Conservation (phyloP, 2,888 invertebrate genomes). For the Watsonalla binaria region DNA sequence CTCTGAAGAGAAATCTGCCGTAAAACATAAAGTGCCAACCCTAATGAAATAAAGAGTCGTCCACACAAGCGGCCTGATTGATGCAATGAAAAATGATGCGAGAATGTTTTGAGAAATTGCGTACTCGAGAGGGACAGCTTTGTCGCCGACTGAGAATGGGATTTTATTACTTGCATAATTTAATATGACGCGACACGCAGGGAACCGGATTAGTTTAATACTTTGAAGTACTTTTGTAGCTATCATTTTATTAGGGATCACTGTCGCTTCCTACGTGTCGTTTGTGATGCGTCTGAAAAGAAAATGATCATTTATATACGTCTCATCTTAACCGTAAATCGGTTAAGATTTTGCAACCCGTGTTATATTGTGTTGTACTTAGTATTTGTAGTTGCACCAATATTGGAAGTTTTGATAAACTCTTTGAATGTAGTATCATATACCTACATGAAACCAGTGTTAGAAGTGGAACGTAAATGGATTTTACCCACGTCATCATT, state of each 20-base stretch:
- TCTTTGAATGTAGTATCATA: no score
- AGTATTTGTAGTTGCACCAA: no score
- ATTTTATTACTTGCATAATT: constrained; percentile 75
- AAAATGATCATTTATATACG: constrained; percentile 57
- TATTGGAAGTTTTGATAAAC: no score
- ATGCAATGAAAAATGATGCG: constrained; percentile 77
- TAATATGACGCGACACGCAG: constrained; percentile 45
- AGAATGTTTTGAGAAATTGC: constrained; percentile 75
- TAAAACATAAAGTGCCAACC: constrained; percentile 38
- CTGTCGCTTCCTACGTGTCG: constrained; percentile 33
- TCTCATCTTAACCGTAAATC: constrained; percentile 57
- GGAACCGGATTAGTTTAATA: constrained; percentile 51
- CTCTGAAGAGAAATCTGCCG: constrained; percentile 1
- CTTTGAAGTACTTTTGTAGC: constrained; percentile 45
- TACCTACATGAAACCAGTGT: no score
- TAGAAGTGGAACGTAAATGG: no score
- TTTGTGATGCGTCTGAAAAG: constrained; percentile 32
- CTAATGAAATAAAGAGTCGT: constrained; percentile 34
- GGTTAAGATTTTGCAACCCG: background rate
- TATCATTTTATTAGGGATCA: constrained; percentile 58
- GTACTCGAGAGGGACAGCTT: constrained; percentile 52
- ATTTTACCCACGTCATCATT: no score
- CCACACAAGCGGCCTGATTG: constrained; percentile 65
- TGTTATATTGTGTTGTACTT: no score
- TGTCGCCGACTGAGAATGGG: constrained; percentile 52